phyloP scores from a whole-genome alignment of 2,888 invertebrate species.

The Drosophila recens region DNA sequence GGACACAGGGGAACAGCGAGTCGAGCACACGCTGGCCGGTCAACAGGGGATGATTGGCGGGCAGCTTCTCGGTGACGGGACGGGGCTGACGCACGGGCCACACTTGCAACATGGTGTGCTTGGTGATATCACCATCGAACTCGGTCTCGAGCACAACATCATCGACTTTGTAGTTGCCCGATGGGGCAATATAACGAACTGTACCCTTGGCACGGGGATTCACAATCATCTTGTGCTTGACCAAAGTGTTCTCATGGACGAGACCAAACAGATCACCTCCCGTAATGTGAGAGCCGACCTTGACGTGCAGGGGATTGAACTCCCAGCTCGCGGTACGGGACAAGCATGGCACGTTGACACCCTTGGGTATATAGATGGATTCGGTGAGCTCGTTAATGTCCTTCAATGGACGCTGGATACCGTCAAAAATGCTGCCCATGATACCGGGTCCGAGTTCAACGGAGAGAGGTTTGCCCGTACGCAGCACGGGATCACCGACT shows the following conservation, averaged over 20 bases:
- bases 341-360: conserved; percentile 97
- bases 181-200: conserved; percentile 96
- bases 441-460: conserved; percentile 99
- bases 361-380: conserved; percentile 99
- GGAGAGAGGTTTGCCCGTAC: conserved; percentile 99
- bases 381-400: conserved; percentile 97
- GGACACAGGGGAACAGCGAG: conserved; percentile 99
- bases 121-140: conserved; percentile 97
- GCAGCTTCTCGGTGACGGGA: conserved; percentile 98
- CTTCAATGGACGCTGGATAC: conserved; percentile 99
- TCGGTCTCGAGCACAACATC: conserved; percentile 99
- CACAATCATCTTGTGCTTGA: conserved; percentile 98
- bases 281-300: conserved; percentile 98
- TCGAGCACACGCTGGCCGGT: conserved; percentile 99
- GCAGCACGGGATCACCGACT: conserved; percentile 98
- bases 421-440: conserved; percentile 99
- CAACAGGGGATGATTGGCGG: conserved; percentile 98
- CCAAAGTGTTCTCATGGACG: conserved; percentile 98
- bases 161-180: conserved; percentile 96
- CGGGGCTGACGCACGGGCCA: conserved; percentile 99
- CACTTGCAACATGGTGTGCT: conserved; percentile 98
- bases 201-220: conserved; percentile 98
- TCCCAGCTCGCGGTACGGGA: conserved; percentile 95
- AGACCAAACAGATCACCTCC: conserved; percentile 98
- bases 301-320: conserved; percentile 93